Conservation (phyloP, 2,113 vertebrate genomes). For the Peucedramus taeniatus region DNA sequence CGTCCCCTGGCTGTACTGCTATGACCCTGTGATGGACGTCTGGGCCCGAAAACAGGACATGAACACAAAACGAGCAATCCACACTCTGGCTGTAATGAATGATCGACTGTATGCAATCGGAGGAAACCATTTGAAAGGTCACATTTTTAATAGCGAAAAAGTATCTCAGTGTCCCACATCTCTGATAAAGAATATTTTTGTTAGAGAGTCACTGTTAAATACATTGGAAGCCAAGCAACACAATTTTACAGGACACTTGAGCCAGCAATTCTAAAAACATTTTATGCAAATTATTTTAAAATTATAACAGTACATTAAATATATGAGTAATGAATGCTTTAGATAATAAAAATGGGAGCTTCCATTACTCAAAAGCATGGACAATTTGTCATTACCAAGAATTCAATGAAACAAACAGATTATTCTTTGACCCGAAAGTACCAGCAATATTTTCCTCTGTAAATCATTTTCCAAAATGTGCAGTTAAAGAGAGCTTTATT, state of each 20-base stretch:
- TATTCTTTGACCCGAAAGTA: slow-evolving; percentile 71
- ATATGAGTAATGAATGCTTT: slow-evolving; percentile 75
- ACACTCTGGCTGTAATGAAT: slow-evolving; percentile 94
- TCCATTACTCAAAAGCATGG: slow-evolving; percentile 72
- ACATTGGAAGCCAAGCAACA: slow-evolving; percentile 54
- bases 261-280: slow-evolving; percentile 65
- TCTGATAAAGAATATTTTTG: slow-evolving; percentile 56
- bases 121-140: slow-evolving; percentile 99
- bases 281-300: slow-evolving; percentile 73
- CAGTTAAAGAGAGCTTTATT: slow-evolving; percentile 53
- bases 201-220: slow-evolving; percentile 61
- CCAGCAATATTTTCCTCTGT: slow-evolving; percentile 68
- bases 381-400: slow-evolving; percentile 72
- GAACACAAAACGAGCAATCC: slow-evolving; percentile 99
- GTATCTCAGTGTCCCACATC: slow-evolving; percentile 11
- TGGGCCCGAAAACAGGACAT: slow-evolving; percentile 99
- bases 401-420: slow-evolving; percentile 74
- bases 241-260: slow-evolving; percentile 67
- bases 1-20: slow-evolving; percentile 97
- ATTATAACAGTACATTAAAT: slow-evolving; percentile 73
- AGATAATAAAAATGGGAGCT: slow-evolving; percentile 69
- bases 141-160: slow-evolving; percentile 46
- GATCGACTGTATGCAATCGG: slow-evolving; percentile 97
- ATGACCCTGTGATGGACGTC: slow-evolving; percentile 97
- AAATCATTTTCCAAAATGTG: slow-evolving; percentile 62